Base-by-base conservation (phyloP, 2,888 invertebrate species). In the Drosophila fungiperda region DNA sequence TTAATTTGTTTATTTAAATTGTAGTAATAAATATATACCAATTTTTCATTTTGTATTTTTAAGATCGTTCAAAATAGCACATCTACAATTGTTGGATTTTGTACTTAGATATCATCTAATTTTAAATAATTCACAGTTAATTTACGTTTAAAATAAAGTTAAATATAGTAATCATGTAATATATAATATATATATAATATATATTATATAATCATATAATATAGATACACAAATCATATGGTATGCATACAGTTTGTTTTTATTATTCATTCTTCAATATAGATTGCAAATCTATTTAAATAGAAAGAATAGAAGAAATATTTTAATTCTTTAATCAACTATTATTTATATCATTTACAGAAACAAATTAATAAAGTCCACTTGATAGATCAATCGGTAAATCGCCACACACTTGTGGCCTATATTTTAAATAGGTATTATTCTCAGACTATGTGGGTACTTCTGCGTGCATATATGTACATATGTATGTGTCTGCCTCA, bases 401-500 rank as follows among this genome's bases (percentile, higher is more conserved):
- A 11, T 63, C 36, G 60, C 66, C 23, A 38, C 53, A 54, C 77
- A 79, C 79, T 79, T 77, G 79, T 62, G 59, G 29, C 36, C 49
- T 40, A 40, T 45, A 15, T 23, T 45, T 23, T 45, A 23, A 45
- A 15, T 45, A 67, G 5, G 12, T 53, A 8, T 53, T 53, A 15
- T 23, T 20, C 20, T 53, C 4, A 8, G 4, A 5, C 0, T 29
- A 33, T 38, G 20, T 58, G 48, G 20, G 36, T 65, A 20, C 57
- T 38, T 17, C 32, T 36, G 61, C 50, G 11, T 17, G 20, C 52
- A 35, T 49, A 38, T 8, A 38, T 11, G n/a, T 61, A 23, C 29
- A 48, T 49, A 55, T 62, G 49, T 58, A 52, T 66, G 53, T 68
- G 61, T 81, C 55, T 62, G 40, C 55, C 81, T 65, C 83, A 78